Percentiles rank a stretch among this genome's conserved stretches.
Conservation (phyloP, 2,113 vertebrate species). For the Callospermophilus lateralis region DNA sequence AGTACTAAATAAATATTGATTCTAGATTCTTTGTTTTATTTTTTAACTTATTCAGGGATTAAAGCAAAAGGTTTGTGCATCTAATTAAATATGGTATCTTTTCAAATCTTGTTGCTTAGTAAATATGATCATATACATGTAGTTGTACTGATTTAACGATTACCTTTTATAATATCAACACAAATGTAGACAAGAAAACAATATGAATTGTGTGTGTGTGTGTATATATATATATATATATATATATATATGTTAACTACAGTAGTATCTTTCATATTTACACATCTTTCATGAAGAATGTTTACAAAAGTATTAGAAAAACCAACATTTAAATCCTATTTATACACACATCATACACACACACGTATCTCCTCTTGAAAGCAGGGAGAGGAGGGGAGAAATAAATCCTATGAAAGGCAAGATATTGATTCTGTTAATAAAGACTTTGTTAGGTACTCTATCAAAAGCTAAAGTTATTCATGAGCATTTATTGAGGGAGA, state of each 20-base stretch:
- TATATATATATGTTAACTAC: neutral
- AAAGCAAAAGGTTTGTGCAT: constrained; percentile 20
- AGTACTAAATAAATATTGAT: constrained; percentile 56
- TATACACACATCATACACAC: too few species aligned
- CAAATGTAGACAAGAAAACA: neutral
- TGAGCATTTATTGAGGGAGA: neutral
- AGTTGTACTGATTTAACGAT: constrained; percentile 24
- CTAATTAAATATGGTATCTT: constrained; percentile 50
- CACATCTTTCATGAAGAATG: constrained; percentile 31
- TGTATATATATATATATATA: too few species aligned
- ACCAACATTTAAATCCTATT: neutral
- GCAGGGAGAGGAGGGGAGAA: too few species aligned
- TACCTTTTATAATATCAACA: constrained; percentile 41
- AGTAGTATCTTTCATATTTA: constrained; percentile 27
- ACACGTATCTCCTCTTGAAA: neutral
- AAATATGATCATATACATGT: neutral
- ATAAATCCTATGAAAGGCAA: neutral
- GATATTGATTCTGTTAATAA: constrained; percentile 29
- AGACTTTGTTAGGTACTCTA: neutral
- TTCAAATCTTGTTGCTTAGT: constrained; percentile 49
- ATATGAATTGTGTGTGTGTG: too few species aligned
- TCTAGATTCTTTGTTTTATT: constrained; percentile 63
- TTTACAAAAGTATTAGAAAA: neutral
- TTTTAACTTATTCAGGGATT: constrained; percentile 65
- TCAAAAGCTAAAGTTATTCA: neutral